These are phyloP conservation scores for Catonia carolina DNA, from an alignment of 2,888 invertebrate genomes.

Conservation along the genomic window DNA sequence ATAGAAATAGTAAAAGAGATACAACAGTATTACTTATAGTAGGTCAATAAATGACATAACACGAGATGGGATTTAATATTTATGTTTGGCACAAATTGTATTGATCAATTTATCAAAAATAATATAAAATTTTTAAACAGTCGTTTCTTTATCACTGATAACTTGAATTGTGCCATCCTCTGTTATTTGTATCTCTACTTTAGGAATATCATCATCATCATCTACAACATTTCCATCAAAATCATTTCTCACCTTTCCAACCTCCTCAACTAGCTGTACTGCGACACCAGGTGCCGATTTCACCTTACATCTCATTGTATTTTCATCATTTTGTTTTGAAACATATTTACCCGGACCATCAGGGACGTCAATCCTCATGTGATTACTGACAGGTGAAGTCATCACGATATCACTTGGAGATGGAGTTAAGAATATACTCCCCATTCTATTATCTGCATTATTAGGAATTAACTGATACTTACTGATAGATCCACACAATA, in stretches of 20 bases:
- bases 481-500: neutral
- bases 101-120: no score
- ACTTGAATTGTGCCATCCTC: constrained; percentile 68
- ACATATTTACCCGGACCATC: constrained; percentile 22
- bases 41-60: no score
- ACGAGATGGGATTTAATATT: no score
- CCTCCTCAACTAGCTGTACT: constrained; percentile 27
- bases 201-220: constrained; percentile 45
- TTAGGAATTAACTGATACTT: neutral
- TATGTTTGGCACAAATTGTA: no score
- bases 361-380: constrained; percentile 16
- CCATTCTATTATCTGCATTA: constrained; percentile 11
- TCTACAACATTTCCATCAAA: constrained; percentile 42
- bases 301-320: constrained; percentile 24
- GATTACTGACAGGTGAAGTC: constrained; percentile 43
- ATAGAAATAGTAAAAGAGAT: no score
- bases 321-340: constrained; percentile 29
- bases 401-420: constrained; percentile 50
- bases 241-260: constrained; percentile 33
- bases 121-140: constrained; percentile 51
- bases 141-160: constrained; percentile 70
- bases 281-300: constrained; percentile 28
- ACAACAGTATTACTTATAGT: no score
- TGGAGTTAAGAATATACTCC: constrained; percentile 45
- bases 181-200: constrained; percentile 65